Percentiles rank a stretch among this genome's conserved stretches.
These are phyloP conservation scores for Cyprinella venusta DNA, from an alignment of 2,797 vertebrate species.

Conservation along the genomic window DNA sequence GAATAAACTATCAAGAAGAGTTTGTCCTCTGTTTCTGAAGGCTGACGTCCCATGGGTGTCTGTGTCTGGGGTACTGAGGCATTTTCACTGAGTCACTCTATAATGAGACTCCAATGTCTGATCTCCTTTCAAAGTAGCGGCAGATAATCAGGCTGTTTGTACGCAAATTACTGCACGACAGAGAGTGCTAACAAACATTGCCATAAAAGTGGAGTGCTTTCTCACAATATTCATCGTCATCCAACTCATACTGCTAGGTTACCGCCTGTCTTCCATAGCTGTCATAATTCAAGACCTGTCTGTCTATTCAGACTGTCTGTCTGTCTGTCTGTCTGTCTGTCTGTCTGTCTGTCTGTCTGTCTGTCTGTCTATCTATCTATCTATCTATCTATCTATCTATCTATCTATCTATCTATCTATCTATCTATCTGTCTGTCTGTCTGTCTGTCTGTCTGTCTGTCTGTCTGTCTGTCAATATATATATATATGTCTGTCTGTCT, in stretches of 20 bases:
- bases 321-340: accelerated
- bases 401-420: too few relatives aligned
- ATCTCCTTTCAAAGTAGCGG: slow-evolving; percentile 25
- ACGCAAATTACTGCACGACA: slow-evolving; percentile 56
- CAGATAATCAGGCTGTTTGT: slow-evolving; percentile 52
- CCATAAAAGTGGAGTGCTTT: slow-evolving; percentile 41
- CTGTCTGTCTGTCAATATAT: too few relatives aligned
- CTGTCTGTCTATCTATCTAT: too few relatives aligned
- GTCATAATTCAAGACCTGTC: neutral
- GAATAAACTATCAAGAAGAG: slow-evolving; percentile 21
- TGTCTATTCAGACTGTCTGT: neutral
- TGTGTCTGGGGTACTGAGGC: slow-evolving; percentile 27
- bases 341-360: too few relatives aligned
- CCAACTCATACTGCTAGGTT: slow-evolving; percentile 27
- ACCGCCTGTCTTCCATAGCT: slow-evolving; percentile 25
- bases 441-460: too few relatives aligned
- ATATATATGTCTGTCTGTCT: too few relatives aligned
- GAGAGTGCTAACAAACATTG: slow-evolving; percentile 35
- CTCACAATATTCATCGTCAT: slow-evolving; percentile 24
- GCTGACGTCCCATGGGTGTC: slow-evolving; percentile 1
- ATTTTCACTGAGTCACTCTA: slow-evolving; percentile 42
- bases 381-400: too few relatives aligned
- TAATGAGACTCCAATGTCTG: slow-evolving; percentile 47
- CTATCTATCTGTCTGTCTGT: too few relatives aligned
- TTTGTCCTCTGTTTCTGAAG: slow-evolving; percentile 19